A percentile compares a stretch with the other conserved stretches of the same genome.
Conservation (phyloP, 23 tunicate species). For the Halocynthia roretzi region DNA sequence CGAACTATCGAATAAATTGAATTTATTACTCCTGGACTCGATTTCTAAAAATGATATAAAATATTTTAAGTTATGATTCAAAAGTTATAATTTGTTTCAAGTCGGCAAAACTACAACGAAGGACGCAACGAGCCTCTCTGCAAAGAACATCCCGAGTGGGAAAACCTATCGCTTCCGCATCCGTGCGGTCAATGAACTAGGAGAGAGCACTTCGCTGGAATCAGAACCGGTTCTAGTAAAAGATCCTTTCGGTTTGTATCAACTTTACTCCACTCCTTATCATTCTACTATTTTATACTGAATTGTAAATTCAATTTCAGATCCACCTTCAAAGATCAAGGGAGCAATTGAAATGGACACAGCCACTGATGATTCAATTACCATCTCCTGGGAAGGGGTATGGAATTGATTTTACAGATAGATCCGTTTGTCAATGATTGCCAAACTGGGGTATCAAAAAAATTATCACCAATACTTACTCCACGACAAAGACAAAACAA, state of each 20-base stretch:
- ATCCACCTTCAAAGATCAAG: conserved; percentile 63
- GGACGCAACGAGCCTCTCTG: conserved; percentile 37
- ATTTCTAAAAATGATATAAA: neutral
- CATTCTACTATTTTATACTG: neutral
- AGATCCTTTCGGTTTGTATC: conserved; percentile 71
- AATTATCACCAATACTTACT: neutral
- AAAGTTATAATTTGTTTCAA: conserved; percentile 3
- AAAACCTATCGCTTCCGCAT: conserved; percentile 80
- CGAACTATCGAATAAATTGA: neutral
- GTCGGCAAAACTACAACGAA: conserved; percentile 74
- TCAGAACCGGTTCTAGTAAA: conserved; percentile 61
- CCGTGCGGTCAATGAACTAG: conserved; percentile 71
- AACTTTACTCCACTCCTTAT: neutral
- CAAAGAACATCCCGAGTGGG: conserved; percentile 54
- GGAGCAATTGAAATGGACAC: conserved; percentile 67
- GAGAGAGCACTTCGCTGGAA: conserved; percentile 56
- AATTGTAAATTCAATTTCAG: conserved; percentile 17
- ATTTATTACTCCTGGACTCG: neutral
- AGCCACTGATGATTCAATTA: conserved; percentile 66
- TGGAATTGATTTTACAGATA: neutral
- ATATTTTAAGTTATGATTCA: neutral
- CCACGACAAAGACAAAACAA: neutral
- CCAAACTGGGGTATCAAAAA: neutral
- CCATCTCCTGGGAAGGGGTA: conserved; percentile 72
- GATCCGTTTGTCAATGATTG: no score